These are phyloP conservation scores for Epicampocera succincta DNA, from an alignment of 2,888 invertebrate genomes.

Conservation along the genomic window DNA sequence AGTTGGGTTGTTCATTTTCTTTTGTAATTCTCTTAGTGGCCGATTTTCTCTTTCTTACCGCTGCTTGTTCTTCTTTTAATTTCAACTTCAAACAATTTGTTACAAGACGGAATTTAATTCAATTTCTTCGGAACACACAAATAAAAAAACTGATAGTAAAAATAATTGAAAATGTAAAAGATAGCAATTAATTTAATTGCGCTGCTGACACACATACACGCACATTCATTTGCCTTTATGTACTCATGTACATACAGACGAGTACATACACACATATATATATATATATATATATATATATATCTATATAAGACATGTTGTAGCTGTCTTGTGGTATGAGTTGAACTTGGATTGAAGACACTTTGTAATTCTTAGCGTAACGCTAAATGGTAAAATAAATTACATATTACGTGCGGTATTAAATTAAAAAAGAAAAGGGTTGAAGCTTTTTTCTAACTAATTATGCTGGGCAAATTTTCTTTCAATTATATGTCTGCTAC, in stretches of 20 bases:
- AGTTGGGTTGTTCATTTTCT: not conserved
- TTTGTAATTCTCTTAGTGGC: not conserved
- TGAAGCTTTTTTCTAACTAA: too few species aligned
- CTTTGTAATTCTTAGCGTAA: too few species aligned
- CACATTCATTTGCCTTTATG: too few species aligned
- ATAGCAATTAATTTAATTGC: conserved; percentile 65
- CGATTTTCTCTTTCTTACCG: not conserved
- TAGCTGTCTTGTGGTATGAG: too few species aligned
- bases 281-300: too few species aligned
- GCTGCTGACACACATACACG: not conserved
- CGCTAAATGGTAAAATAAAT: not conserved
- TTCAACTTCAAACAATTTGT: conserved; percentile 26
- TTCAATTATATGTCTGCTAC: too few species aligned
- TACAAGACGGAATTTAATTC: conserved; percentile 35
- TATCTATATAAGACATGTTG: too few species aligned
- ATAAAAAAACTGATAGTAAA: conserved; percentile 11
- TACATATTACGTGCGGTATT: too few species aligned
- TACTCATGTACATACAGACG: not conserved
- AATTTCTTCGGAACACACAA: conserved; percentile 41
- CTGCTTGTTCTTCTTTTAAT: not conserved
- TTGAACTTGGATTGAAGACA: too few species aligned
- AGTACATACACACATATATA: not conserved
- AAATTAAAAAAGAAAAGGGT: too few species aligned
- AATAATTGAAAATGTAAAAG: conserved; percentile 63
- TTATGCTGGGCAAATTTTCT: too few species aligned